Evolutionary conservation across 2,888 invertebrate genomes (phyloP), one percentile per base, ranked within the genome.

Genomic region (Apamea epomidion): DNA sequence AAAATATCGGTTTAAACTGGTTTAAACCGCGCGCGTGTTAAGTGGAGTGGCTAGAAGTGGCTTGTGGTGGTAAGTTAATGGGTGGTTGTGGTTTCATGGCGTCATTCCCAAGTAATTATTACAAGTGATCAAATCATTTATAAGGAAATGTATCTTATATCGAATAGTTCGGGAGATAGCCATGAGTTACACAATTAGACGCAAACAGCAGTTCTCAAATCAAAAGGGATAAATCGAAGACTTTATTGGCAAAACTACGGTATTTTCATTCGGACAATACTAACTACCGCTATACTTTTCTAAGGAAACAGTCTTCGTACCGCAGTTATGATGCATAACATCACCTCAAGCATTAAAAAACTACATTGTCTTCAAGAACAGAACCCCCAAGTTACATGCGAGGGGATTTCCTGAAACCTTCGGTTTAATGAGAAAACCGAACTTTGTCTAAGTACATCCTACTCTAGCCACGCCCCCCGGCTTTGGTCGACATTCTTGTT

Each of bases 401-500:
- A 80, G 85, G 76, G 88, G 88, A 84, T 89, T 83, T 89, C 83
- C 87, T 81, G 60, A 81, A 84, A 88, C 83, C 88, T 88, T 83
- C 84, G 64, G 80, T 87, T 89, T 90, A 90, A 88, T 88, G 90
- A 87, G 85, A 90, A 87, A 88, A 90, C 87, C 74, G 80, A 88
- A 89, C 84, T 89, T 88, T 75, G 80, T 78, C 85, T 80, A 81
- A 88, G 80, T 84, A 80, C 80, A 79, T 87, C 76, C 87, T 70
- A 82, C 78, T 82, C 70, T 72, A 69, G 88, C 85, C 89, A 78
- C 89, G 90, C 90, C 90, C 76, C 78, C 85, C 73, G 82, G 80
- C 85, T 88, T 81, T 62, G 89, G 88, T 90, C 90, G 81, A 89
- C 91, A 90, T 91, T 89, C 90, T 88, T 90, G 88, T 84, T 84